phyloP scores from a whole-genome alignment of 2,113 vertebrate genomes.

The Archocentrus centrarchus region DNA sequence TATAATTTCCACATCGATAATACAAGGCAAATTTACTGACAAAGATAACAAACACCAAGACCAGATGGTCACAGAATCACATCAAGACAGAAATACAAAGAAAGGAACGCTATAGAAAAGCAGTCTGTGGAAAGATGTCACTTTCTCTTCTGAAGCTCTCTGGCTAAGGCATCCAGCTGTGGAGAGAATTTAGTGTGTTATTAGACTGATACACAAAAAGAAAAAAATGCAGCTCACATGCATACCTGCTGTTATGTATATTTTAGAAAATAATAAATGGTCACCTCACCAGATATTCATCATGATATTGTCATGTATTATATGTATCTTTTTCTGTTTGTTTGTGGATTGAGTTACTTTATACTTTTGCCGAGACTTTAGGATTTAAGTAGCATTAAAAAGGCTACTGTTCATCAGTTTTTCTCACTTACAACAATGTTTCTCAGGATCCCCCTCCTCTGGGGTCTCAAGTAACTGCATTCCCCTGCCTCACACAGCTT shows the following conservation, averaged over 20 bases:
- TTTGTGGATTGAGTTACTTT: too few relatives aligned
- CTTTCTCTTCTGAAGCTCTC: constrained; percentile 84
- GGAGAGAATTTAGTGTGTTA: constrained; percentile 15
- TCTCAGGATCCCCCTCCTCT: constrained; percentile 77
- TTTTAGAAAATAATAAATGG: not conserved
- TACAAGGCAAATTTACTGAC: constrained; percentile 7
- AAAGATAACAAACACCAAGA: constrained; percentile 7
- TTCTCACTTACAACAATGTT: constrained; percentile 80
- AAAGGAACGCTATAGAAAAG: constrained; percentile 46
- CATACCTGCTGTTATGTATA: not conserved
- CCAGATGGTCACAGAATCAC: constrained; percentile 17
- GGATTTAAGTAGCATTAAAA: not conserved
- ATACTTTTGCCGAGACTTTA: not conserved
- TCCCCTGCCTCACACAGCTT: constrained; percentile 81
- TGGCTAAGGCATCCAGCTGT: constrained; percentile 82
- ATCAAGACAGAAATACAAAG: constrained; percentile 3
- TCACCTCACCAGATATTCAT: not conserved
- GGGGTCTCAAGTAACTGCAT: constrained; percentile 82
- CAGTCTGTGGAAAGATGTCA: constrained; percentile 50
- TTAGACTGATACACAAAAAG: not conserved
- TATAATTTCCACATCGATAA: constrained; percentile 15
- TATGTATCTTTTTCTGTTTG: too few relatives aligned
- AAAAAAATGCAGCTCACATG: not conserved
- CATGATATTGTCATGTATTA: not conserved
- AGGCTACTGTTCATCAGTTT: not conserved